Percentiles rank a stretch among this genome's conserved stretches.
Conservation (phyloP, 2,113 vertebrate genomes). For the Uria aalge region DNA sequence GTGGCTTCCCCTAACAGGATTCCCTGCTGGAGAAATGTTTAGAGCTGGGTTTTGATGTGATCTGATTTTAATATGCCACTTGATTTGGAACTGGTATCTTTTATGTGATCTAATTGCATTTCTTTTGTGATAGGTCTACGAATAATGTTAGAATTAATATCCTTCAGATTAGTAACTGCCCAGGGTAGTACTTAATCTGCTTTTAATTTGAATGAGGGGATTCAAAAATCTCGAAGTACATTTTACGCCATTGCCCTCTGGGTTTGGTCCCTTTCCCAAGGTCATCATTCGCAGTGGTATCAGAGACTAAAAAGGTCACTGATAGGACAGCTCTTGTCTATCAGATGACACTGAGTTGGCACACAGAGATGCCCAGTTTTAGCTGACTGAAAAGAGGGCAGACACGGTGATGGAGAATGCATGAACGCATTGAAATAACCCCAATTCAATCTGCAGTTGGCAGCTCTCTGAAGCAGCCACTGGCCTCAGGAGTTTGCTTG, state of each 20-base stretch:
- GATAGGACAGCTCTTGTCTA: neutral
- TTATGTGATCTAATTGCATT: constrained; percentile 41
- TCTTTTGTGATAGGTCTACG: constrained; percentile 31
- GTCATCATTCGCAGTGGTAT: neutral
- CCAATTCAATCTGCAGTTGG: neutral
- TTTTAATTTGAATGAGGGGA: constrained; percentile 62
- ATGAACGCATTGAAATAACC: neutral
- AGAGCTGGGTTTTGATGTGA: neutral
- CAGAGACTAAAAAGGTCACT: neutral
- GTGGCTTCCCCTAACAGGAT: neutral
- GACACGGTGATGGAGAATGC: neutral
- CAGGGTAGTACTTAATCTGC: constrained; percentile 60
- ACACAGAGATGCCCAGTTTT: neutral
- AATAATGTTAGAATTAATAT: neutral
- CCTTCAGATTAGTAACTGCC: constrained; percentile 43
- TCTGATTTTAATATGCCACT: constrained; percentile 5
- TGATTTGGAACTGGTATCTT: constrained; percentile 49
- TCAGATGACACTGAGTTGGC: neutral
- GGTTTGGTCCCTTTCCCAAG: constrained; percentile 15
- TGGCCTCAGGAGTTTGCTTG: neutral
- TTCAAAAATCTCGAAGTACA: constrained; percentile 21
- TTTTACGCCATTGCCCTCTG: neutral
- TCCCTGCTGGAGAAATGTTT: neutral
- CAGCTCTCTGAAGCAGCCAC: neutral
- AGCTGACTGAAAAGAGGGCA: neutral